Percentiles rank a stretch among this genome's conserved stretches.
Conservation (phyloP, 2,113 vertebrate species). For the Nipponia nippon region DNA sequence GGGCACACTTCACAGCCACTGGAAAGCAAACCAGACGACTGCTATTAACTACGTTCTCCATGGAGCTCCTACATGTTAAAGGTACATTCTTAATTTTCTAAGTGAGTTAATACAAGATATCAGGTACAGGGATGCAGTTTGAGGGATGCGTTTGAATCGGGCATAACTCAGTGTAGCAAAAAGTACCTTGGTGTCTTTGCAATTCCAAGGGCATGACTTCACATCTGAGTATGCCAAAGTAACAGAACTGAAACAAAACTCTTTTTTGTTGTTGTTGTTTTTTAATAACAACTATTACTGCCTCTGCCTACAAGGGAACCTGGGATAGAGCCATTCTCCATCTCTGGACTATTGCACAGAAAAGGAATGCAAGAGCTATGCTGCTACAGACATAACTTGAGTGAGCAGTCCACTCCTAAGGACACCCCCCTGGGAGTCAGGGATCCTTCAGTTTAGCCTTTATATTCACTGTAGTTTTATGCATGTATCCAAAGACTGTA, state of each 20-base stretch:
- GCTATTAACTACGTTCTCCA: background rate
- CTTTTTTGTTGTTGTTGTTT: no score
- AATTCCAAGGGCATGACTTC: background rate
- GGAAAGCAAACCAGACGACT: background rate
- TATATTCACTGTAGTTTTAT: background rate
- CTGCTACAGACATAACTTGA: background rate
- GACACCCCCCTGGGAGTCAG: background rate
- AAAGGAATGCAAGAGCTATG: background rate
- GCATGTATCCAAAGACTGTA: background rate
- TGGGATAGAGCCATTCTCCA: background rate
- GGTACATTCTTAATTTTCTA: background rate
- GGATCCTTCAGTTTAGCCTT: background rate
- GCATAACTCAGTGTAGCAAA: background rate
- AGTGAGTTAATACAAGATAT: background rate
- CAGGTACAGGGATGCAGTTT: background rate
- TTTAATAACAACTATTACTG: background rate
- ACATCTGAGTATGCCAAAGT: background rate
- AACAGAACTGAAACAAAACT: background rate
- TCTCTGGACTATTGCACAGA: background rate
- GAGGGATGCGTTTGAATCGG: background rate
- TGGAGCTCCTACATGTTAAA: background rate
- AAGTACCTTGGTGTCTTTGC: background rate
- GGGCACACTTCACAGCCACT: rapidly evolving
- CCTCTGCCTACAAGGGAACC: background rate
- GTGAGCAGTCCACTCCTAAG: background rate